phyloP scores from a whole-genome alignment of 2,797 vertebrate genomes.

The Pelodytes ibericus region DNA sequence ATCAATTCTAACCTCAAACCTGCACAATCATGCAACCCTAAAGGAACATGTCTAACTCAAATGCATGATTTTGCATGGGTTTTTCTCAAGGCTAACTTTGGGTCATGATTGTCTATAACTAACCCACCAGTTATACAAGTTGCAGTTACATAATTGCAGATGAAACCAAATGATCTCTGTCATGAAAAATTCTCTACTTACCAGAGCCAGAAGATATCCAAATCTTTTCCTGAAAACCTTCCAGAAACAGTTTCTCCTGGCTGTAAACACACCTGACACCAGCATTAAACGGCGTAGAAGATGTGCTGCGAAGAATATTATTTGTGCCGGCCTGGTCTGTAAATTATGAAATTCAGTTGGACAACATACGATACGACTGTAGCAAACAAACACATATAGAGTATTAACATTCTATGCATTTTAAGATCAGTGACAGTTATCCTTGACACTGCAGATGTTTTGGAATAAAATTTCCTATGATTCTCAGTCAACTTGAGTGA shows the following conservation, averaged over 20 bases:
- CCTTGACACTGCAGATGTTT: background rate
- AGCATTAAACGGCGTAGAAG: conserved; percentile 8
- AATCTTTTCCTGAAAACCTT: conserved; percentile 47
- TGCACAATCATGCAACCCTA: background rate
- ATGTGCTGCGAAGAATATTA: conserved; percentile 33
- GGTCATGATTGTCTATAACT: background rate
- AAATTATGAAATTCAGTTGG: background rate
- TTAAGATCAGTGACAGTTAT: background rate
- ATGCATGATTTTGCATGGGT: background rate
- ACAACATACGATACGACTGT: background rate
- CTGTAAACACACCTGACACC: conserved; percentile 45
- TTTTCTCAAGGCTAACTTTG: background rate
- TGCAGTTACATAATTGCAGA: background rate
- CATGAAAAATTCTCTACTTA: background rate
- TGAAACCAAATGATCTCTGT: background rate
- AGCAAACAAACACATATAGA: background rate
- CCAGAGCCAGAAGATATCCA: conserved; percentile 21
- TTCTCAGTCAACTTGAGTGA: no score
- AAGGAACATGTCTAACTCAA: background rate
- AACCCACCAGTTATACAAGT: background rate
- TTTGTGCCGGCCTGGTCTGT: background rate
- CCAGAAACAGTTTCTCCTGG: conserved; percentile 20
- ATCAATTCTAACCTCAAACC: no score
- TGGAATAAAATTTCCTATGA: background rate
- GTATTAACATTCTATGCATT: background rate